These are phyloP conservation scores for Endomychus coccineus DNA, from an alignment of 2,888 invertebrate genomes.

Conservation along the genomic window DNA sequence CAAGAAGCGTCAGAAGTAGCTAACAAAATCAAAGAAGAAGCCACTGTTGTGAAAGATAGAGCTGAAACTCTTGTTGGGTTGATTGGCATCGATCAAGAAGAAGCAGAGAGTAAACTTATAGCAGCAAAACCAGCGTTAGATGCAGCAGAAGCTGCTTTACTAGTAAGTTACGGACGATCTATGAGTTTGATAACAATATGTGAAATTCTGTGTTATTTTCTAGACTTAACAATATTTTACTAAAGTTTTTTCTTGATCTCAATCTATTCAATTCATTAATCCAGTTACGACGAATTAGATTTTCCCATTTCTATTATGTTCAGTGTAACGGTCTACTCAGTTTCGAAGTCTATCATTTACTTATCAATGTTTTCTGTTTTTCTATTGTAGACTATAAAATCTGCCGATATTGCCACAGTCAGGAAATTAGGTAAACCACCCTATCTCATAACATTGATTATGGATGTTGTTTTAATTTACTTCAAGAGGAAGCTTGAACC, in stretches of 20 bases:
- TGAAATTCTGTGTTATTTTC: no score
- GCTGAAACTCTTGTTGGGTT: conserved; percentile 71
- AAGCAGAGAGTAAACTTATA: conserved; percentile 73
- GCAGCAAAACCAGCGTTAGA: conserved; percentile 78
- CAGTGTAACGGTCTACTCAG: no score
- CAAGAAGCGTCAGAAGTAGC: conserved; percentile 71
- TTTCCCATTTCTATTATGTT: no score
- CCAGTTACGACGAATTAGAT: no score
- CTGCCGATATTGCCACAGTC: conserved; percentile 80
- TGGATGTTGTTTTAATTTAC: conserved; percentile 78
- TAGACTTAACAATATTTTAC: no score
- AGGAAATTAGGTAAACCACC: conserved; percentile 86
- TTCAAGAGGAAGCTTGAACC: conserved; percentile 69
- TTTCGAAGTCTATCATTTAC: no score
- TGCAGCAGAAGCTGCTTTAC: conserved; percentile 77
- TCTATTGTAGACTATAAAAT: conserved; percentile 83
- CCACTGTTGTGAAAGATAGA: conserved; percentile 70
- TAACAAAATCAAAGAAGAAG: conserved; percentile 73
- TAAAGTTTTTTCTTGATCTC: no score
- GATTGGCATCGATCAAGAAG: conserved; percentile 71
- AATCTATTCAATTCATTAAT: no score
- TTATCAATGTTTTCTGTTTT: conserved; percentile 10
- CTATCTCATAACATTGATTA: conserved; percentile 80
- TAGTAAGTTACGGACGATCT: conserved; percentile 42
- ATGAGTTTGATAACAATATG: no score